phyloP scores from a whole-genome alignment of 2,113 vertebrate genomes.

The Sigmodon hispidus region DNA sequence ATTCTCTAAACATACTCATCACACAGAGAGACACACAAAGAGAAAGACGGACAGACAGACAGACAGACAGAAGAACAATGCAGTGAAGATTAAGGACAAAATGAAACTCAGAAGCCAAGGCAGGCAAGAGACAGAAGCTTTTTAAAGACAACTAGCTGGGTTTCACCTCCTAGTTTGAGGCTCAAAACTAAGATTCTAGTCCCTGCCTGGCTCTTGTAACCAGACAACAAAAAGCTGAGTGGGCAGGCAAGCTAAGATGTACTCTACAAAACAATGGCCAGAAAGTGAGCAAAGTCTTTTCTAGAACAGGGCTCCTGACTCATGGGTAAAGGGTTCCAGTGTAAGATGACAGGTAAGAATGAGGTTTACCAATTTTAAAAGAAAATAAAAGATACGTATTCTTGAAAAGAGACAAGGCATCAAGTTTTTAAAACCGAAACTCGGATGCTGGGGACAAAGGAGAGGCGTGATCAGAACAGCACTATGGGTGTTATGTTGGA shows the following conservation, averaged over 20 bases:
- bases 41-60: no score
- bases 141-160: not conserved
- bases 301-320: not conserved
- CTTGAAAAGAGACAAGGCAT: not conserved
- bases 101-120: not conserved
- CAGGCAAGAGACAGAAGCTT: not conserved
- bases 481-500: not conserved
- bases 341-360: not conserved
- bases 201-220: not conserved
- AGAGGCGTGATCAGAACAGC: not conserved
- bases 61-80: not conserved
- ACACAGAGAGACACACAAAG: not conserved
- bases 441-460: not conserved
- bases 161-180: not conserved
- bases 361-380: not conserved
- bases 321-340: not conserved
- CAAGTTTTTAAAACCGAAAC: not conserved
- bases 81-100: not conserved
- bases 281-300: not conserved
- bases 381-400: not conserved
- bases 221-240: not conserved
- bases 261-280: not conserved
- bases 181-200: conserved; percentile 16
- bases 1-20: not conserved
- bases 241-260: not conserved